Evolutionary conservation across 2,113 vertebrate species (phyloP), one percentile per base, ranked within the genome.

Genomic region (Spheniscus mendiculus): DNA sequence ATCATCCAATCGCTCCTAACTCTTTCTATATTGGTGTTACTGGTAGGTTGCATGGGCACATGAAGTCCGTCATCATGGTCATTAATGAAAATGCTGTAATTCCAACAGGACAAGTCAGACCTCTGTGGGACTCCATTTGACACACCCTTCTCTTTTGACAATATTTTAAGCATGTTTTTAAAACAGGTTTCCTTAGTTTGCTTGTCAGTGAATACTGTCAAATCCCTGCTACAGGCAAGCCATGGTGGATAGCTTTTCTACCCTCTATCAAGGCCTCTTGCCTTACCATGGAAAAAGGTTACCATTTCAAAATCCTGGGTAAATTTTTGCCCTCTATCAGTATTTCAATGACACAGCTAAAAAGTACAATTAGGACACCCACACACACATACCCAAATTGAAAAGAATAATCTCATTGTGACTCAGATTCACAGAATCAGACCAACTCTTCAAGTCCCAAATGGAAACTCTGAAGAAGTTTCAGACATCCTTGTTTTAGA

Each of bases 241-340:
- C 1, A 0, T 3, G 6, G 26, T 3, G 2, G 27, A 15, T 0
- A 25, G 36, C 6, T 87, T 61, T 52, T 34, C 34, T 15, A 32
- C 23, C 23, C 36, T 63, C 30, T 27, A 2, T 3, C 23, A 87
- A 36, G 4, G 4, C 15, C 34, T 88, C n/a, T 49, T 55, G 21
- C 25, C 30, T 61, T 34, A 56, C 69, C 44, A 22, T 4, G 22
- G 45, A 38, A 78, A 87, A 61, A 79, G 19, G n/a, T 59, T 29
- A 61, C 11, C 4, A 9, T 17, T 32, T 22, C 47, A 77, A 90
- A 70, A 53, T 4, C 30, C n/a, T 47, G 30, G 40, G 21, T 5
- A 86, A 72, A 22, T 49, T 52, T 72, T 20, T 89, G 50, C 61
- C 72, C 26, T 74, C 42, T 49, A 32, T 13, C 42, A 92, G 45